Base-by-base conservation (phyloP, 2,797 vertebrate species). In the Myoxocephalus aenaeus region DNA sequence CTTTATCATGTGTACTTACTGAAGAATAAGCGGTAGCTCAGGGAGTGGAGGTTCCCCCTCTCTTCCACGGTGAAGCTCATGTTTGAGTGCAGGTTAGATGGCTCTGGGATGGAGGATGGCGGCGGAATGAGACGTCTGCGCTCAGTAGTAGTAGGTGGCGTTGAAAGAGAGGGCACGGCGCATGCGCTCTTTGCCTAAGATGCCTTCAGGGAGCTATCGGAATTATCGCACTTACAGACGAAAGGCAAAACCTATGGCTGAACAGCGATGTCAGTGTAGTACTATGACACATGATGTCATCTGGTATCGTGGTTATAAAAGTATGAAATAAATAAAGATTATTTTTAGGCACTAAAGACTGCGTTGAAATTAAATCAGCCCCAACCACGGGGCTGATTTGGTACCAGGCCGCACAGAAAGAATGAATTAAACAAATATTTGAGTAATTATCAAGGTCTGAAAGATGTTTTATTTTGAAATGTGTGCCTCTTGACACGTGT, bases 1-100 rank as follows among this genome's bases (percentile, higher is more conserved):
- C 3, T 25, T 20, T 7, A 0, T 7, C 1, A 1, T 2, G 59
- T 56, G 1, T 75, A 97, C 98, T 98, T 92, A 99, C 97, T 98
- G 91, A 96, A 96, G 90, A 96, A 99, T 53, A 98, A 57, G 13
- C 97, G 96, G 78, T 97, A 98, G 80, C 88, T 95, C 25, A 95
- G 58, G 57, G 95, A 95, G 89, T 98, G 96, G 0, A 90, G 95
- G 65, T 93, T 94, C 0, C 96, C 97, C 51, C 96, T 96, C 89
- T 97, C 95, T 93, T 98, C 97, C 59, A 89, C 92, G 12, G 93
- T 91, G 93, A 94, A 98, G 61, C 91, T 95, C 96, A 96, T 96
- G 65, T 53, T 89, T 20, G 7, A 14, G 8, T 42, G 17, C 29
- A 12, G 65, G n/a, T 65, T 32, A 20, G 61, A 8, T 8, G 36